phyloP scores from a whole-genome alignment of 1,140 invertebrate genomes.

The Helicoverpa armigera region DNA sequence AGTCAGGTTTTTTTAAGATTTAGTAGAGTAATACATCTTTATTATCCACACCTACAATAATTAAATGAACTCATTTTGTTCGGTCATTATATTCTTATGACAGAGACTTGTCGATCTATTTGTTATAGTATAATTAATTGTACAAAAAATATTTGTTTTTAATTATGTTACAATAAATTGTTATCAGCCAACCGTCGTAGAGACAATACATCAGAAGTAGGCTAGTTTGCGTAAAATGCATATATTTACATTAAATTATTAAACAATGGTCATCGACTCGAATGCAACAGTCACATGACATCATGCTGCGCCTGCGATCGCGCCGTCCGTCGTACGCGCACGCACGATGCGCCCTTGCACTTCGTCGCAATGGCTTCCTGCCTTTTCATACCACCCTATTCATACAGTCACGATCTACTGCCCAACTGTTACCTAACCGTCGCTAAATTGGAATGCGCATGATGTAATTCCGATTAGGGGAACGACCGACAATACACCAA shows the following conservation, averaged over 20 bases:
- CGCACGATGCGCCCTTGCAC: conserved; percentile 71
- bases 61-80: too few relatives aligned
- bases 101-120: too few relatives aligned
- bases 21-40: too few relatives aligned
- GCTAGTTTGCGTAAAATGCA: not conserved
- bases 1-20: too few relatives aligned
- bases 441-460: conserved; percentile 56
- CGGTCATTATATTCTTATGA: too few relatives aligned
- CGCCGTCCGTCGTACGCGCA: conserved; percentile 10
- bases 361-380: conserved; percentile 69
- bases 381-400: conserved; percentile 71
- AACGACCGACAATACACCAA: conserved; percentile 12
- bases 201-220: not conserved
- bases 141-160: too few relatives aligned
- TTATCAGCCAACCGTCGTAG: not conserved
- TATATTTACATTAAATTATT: conserved; percentile 20
- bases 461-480: conserved; percentile 41
- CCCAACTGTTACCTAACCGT: conserved; percentile 58
- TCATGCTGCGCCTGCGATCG: conserved; percentile 44
- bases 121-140: too few relatives aligned
- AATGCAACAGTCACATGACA: conserved; percentile 40
- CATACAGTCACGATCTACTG: conserved; percentile 67
- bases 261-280: conserved; percentile 38
- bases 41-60: too few relatives aligned
- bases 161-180: not conserved